A percentile compares a stretch with the other conserved stretches of the same genome.
Evolutionary conservation across 2,888 invertebrate genomes (phyloP).

Genomic region (Nysson spinosus): DNA sequence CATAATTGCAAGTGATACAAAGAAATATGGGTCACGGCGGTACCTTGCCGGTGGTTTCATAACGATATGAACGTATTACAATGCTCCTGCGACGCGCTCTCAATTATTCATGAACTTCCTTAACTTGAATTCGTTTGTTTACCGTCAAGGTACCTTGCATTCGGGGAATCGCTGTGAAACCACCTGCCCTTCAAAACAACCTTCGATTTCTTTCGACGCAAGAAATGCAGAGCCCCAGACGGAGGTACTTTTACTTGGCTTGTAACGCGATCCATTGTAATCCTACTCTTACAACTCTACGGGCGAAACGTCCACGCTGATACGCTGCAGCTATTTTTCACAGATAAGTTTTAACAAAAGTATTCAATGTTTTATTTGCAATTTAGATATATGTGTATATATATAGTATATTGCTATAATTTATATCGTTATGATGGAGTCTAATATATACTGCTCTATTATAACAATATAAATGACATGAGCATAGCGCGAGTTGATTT

Average conservation of each 20-base stretch:
- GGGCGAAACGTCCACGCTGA: too few species aligned
- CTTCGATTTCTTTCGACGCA: conserved; percentile 19
- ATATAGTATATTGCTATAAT: too few species aligned
- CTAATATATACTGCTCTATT: too few species aligned
- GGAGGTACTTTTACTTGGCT: conserved; percentile 11
- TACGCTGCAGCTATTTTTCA: too few species aligned
- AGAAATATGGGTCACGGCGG: conserved; percentile 32
- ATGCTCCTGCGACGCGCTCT: conserved; percentile 21
- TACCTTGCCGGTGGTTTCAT: conserved; percentile 35
- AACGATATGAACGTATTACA: conserved; percentile 44
- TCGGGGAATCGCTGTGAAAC: background rate
- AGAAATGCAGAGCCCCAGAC: too few species aligned
- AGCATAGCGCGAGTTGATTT: too few species aligned
- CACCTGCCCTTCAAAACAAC: conserved; percentile 1
- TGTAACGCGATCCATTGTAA: conserved; percentile 12
- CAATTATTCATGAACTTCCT: conserved; percentile 39
- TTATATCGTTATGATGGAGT: too few species aligned
- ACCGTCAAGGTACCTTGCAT: background rate
- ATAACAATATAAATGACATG: too few species aligned
- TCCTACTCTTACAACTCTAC: background rate
- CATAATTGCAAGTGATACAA: conserved; percentile 17
- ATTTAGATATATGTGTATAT: too few species aligned
- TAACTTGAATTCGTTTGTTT: conserved; percentile 13
- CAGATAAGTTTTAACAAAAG: too few species aligned
- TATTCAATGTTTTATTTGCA: too few species aligned